Conservation (phyloP, 2,113 vertebrate genomes). For the Rhizomys pruinosus region DNA sequence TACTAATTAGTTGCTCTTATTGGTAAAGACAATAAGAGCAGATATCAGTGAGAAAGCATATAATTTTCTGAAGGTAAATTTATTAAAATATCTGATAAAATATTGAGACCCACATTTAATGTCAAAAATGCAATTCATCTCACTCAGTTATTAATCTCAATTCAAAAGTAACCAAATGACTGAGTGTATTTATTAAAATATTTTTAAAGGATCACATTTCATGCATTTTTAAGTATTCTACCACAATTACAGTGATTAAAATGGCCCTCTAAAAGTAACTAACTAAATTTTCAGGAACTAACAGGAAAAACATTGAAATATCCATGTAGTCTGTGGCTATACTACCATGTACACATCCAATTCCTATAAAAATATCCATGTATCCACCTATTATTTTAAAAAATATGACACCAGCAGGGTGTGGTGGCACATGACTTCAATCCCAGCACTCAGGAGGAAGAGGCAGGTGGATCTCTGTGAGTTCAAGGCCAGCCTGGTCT, state of each 20-base stretch:
- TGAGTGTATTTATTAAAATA: constrained; percentile 8
- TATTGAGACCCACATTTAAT: constrained; percentile 28
- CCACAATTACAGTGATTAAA: constrained; percentile 69
- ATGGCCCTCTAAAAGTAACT: constrained; percentile 64
- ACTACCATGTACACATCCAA: too few relatives aligned
- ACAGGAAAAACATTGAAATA: constrained; percentile 45
- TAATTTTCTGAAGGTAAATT: constrained; percentile 43
- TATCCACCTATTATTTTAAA: constrained; percentile 63
- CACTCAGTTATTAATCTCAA: constrained; percentile 32
- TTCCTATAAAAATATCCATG: neutral
- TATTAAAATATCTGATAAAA: constrained; percentile 58
- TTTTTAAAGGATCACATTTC: constrained; percentile 33
- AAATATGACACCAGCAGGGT: too few relatives aligned
- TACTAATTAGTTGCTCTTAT: constrained; percentile 1
- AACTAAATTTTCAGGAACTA: constrained; percentile 46
- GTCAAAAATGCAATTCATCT: constrained; percentile 33
- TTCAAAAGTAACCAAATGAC: constrained; percentile 49
- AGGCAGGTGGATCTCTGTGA: too few relatives aligned
- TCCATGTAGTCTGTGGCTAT: too few relatives aligned
- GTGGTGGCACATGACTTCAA: too few relatives aligned
- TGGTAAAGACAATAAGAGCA: neutral
- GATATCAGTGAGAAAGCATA: constrained; percentile 1
- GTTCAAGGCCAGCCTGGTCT: too few relatives aligned
- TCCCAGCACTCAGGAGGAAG: too few relatives aligned
- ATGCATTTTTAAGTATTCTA: constrained; percentile 46